phyloP scores from a whole-genome alignment of 2,888 invertebrate species.

The Adineta ricciae region DNA sequence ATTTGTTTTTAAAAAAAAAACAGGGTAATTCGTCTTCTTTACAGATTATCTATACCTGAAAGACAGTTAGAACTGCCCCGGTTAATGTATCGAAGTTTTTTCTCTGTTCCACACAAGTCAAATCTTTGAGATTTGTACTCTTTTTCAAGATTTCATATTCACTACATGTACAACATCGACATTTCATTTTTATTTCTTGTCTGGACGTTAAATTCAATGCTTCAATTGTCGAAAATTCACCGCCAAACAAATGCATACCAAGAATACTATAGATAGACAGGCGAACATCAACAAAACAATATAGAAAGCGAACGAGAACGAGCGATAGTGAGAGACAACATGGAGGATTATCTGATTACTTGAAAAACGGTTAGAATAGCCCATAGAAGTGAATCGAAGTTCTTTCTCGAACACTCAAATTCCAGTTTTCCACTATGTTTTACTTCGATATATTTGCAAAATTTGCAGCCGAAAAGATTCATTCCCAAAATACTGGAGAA shows the following conservation, averaged over 20 bases:
- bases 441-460: slow-evolving; percentile 71
- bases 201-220: background rate
- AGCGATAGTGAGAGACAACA: background rate
- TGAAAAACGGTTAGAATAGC: slow-evolving; percentile 55
- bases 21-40: no score
- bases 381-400: slow-evolving; percentile 55
- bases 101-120: slow-evolving; percentile 52
- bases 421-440: slow-evolving; percentile 44
- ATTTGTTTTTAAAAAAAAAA: no score
- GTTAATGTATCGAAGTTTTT: slow-evolving; percentile 55
- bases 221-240: slow-evolving; percentile 86
- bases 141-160: background rate
- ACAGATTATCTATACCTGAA: slow-evolving; percentile 49
- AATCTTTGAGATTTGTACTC: slow-evolving; percentile 53
- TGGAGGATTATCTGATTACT: slow-evolving; percentile 41
- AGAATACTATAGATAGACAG: slow-evolving; percentile 70
- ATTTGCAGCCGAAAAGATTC: slow-evolving; percentile 99
- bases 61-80: slow-evolving; percentile 54
- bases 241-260: slow-evolving; percentile 99
- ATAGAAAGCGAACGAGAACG: background rate
- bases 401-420: slow-evolving; percentile 51
- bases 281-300: background rate
- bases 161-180: background rate
- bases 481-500: slow-evolving; percentile 97
- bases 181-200: background rate